A percentile compares a stretch with the other conserved stretches of the same genome.
These are phyloP conservation scores for Epinephelus cyanopodus DNA, from an alignment of 2,113 vertebrate species.

Conservation along the genomic window DNA sequence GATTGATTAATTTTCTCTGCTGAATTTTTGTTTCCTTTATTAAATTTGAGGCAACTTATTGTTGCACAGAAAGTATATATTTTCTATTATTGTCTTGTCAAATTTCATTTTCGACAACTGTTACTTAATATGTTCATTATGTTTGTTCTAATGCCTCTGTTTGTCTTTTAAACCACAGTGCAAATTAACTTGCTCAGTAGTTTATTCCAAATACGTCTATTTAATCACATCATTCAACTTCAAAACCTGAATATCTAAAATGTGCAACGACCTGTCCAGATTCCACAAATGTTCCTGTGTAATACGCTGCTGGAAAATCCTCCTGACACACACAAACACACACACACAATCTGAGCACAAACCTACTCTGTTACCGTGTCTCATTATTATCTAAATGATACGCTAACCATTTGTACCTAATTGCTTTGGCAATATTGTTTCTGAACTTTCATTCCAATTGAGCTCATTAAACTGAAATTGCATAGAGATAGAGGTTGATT, in stretches of 20 bases:
- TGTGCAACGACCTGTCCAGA: conserved; percentile 1
- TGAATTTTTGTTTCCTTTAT: neutral
- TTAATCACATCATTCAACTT: neutral
- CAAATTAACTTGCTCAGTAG: neutral
- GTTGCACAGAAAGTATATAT: neutral
- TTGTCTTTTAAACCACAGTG: neutral
- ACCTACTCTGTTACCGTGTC: conserved; percentile 24
- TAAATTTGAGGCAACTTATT: neutral
- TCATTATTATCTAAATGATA: conserved; percentile 67
- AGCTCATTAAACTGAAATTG: conserved; percentile 74
- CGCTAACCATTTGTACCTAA: conserved; percentile 57
- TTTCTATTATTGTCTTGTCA: neutral
- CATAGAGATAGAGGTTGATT: conserved; percentile 64
- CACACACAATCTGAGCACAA: neutral
- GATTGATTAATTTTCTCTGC: neutral
- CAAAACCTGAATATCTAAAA: conserved; percentile 6
- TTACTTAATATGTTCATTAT: neutral
- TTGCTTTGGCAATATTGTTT: conserved; percentile 72
- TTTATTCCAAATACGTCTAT: neutral
- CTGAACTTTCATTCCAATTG: conserved; percentile 69
- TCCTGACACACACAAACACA: neutral
- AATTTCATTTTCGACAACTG: neutral
- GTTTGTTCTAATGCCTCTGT: neutral
- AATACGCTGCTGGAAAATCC: neutral
- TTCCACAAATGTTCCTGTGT: neutral